Conservation (phyloP, 2,888 invertebrate species). For the Tetranychus piercei region DNA sequence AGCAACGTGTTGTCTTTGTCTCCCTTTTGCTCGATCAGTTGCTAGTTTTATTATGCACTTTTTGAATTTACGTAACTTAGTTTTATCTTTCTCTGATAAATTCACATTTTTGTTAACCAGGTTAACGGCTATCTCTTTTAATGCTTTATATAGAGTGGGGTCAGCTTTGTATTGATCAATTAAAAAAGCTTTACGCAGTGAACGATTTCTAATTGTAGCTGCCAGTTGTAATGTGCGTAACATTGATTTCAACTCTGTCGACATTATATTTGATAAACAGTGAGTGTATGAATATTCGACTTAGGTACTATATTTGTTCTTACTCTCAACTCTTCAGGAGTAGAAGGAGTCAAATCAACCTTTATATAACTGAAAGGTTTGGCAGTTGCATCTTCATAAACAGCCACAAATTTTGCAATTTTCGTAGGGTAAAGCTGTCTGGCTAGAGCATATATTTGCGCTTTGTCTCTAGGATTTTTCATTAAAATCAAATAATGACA, state of each 20-base stretch:
- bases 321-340: slow-evolving; percentile 1
- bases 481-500: slow-evolving; percentile 5
- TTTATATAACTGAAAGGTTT: slow-evolving; percentile 17
- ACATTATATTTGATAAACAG: slow-evolving; percentile 11
- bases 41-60: background rate
- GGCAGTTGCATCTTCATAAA: slow-evolving; percentile 17
- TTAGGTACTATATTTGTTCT: background rate
- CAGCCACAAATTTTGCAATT: slow-evolving; percentile 7
- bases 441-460: background rate
- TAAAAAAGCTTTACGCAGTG: background rate
- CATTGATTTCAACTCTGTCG: background rate
- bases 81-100: background rate
- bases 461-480: slow-evolving; percentile 8
- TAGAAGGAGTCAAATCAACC: slow-evolving; percentile 11
- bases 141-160: background rate
- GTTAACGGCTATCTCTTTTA: slow-evolving; percentile 14
- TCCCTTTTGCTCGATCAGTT: background rate
- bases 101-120: slow-evolving; percentile 7
- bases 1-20: background rate
- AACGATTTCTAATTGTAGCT: background rate
- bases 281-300: background rate
- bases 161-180: background rate
- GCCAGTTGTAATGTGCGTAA: background rate
- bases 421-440: slow-evolving; percentile 14
- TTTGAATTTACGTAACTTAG: background rate